phyloP scores from a whole-genome alignment of 2,888 invertebrate species.

The Mimumesa dahlbomi region DNA sequence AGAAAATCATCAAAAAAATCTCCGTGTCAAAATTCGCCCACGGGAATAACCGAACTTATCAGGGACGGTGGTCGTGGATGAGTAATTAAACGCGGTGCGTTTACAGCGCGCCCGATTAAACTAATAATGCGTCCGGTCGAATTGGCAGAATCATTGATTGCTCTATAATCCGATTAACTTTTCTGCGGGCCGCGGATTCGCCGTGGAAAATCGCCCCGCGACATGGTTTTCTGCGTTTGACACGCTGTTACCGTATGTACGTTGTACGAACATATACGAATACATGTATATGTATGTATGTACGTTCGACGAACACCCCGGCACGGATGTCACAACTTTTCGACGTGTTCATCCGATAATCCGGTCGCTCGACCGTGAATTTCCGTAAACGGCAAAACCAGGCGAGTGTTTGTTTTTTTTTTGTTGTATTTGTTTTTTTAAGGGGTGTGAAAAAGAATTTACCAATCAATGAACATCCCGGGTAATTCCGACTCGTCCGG shows the following conservation, averaged over 20 bases:
- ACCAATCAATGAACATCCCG: too few relatives aligned
- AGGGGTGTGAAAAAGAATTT: too few relatives aligned
- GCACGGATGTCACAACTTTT: not conserved
- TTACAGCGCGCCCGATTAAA: slow-evolving; percentile 34
- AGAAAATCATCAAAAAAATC: too few relatives aligned
- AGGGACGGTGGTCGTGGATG: not conserved
- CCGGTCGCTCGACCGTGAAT: not conserved
- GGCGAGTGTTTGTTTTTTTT: too few relatives aligned
- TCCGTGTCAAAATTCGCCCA: too few relatives aligned
- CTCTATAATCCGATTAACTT: slow-evolving; percentile 52
- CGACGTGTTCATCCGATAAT: slow-evolving; percentile 4
- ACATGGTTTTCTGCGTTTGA: slow-evolving; percentile 25
- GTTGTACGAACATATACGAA: too few relatives aligned
- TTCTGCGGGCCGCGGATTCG: slow-evolving; percentile 10
- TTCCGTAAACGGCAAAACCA: too few relatives aligned
- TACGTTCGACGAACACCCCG: not conserved
- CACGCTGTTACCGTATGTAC: not conserved
- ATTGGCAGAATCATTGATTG: slow-evolving; percentile 43
- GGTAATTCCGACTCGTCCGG: too few relatives aligned
- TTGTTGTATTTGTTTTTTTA: too few relatives aligned
- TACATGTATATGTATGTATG: too few relatives aligned
- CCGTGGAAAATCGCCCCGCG: not conserved
- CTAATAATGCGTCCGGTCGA: slow-evolving; percentile 33
- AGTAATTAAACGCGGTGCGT: slow-evolving; percentile 42
- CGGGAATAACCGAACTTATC: not conserved